Base-by-base conservation (phyloP, 1,140 invertebrate species). In the Drosophila ercepeae region DNA sequence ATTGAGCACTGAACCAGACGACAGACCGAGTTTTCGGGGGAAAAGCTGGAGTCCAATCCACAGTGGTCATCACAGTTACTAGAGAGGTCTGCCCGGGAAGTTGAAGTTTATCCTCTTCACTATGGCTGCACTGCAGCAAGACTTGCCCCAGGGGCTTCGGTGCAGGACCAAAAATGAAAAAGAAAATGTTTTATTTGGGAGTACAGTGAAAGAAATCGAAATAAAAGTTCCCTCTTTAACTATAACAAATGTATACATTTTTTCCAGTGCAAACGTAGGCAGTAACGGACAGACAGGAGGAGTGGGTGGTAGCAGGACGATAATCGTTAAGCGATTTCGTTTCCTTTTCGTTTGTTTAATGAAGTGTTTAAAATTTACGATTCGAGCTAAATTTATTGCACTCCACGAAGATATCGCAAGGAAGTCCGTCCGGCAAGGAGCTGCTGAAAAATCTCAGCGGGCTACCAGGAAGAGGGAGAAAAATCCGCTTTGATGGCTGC, bases 291-390 rank as follows among this genome's bases (percentile, higher is more conserved):
- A 14, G 44, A n/a, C n/a, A n/a, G n/a, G n/a, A n/a, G n/a, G 42
- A 64, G 60, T 46, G 60, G 45, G 59, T 44, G 63, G 25, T 39
- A 36, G 53, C 58, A 29, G n/a, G 49, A 61, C 72, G 72, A 81
- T 81, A 81, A 81, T 81, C 78, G 77, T 81, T 81, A 81, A 81
- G 60, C 78, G 77, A 81, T 81, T 81, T 68, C 65, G 60, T 48
- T 60, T 70, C 53, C 52, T 59, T 75, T 57, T 50, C 49, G 55
- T 36, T 53, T 49, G 77, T 81, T 81, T 76, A 81, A 81, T 81
- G 78, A 81, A 81, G 78, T 81, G 77, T 81, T 81, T 81, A 76
- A 81, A 81, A 81, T 81, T 75, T 76, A 81, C 78, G 78, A 81
- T 59, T 78, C 59, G 23, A 57, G 63, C 51, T 39, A 74, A 78